Evolutionary conservation across 2,888 invertebrate species (phyloP).

Genomic region (Gymnosoma rotundatum): DNA sequence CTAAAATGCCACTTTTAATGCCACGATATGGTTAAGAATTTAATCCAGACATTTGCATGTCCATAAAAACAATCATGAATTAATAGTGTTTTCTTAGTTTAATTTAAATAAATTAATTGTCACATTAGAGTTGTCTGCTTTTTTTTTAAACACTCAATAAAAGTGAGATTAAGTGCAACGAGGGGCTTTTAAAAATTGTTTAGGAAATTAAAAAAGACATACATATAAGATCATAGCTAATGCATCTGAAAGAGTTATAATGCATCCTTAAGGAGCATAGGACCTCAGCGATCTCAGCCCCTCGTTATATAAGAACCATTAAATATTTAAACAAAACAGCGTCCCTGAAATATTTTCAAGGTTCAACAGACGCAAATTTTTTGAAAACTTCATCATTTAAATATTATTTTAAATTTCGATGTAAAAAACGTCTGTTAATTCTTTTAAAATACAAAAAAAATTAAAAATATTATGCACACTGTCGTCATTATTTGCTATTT

Average conservation of each 20-base stretch:
- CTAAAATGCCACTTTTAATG: slow-evolving; percentile 47
- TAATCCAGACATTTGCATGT: slow-evolving; percentile 57
- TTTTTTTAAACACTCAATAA: slow-evolving; percentile 6
- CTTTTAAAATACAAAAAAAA: neutral
- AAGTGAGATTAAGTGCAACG: neutral
- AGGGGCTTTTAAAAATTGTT: neutral
- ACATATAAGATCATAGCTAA: no score
- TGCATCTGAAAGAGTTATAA: no score
- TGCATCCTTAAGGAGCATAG: no score
- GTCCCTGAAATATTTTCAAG: no score
- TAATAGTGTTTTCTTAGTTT: slow-evolving; percentile 18
- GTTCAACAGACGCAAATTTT: no score
- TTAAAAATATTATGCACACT: neutral
- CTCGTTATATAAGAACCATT: no score
- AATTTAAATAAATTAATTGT: slow-evolving; percentile 50
- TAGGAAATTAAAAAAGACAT: neutral
- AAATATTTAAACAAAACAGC: no score
- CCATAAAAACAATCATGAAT: slow-evolving; percentile 37
- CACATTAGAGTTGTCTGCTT: slow-evolving; percentile 38
- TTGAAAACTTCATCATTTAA: no score
- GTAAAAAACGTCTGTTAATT: neutral
- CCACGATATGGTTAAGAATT: slow-evolving; percentile 10
- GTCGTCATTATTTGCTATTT: no score
- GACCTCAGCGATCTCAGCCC: no score
- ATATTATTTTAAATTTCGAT: no score